A percentile compares a stretch with the other conserved stretches of the same genome.
phyloP scores from a whole-genome alignment of 2,113 vertebrate genomes.

The Alaudala cheleensis region DNA sequence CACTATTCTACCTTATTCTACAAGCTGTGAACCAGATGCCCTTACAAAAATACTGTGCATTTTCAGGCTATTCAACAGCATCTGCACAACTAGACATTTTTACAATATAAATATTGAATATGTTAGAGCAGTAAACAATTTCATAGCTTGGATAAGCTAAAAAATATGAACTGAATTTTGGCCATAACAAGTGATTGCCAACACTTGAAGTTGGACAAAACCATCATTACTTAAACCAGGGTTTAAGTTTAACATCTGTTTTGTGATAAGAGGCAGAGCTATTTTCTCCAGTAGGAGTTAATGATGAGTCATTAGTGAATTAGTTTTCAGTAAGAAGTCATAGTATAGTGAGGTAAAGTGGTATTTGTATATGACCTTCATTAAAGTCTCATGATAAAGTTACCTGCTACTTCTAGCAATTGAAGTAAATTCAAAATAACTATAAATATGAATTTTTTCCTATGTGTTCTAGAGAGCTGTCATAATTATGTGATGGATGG shows the following conservation, averaged over 20 bases:
- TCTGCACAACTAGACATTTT: neutral
- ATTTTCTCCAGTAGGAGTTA: neutral
- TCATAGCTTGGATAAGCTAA: neutral
- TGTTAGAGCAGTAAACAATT: neutral
- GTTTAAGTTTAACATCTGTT: neutral
- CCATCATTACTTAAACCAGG: neutral
- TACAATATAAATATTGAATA: neutral
- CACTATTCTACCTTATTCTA: neutral
- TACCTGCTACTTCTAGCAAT: neutral
- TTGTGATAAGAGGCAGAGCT: neutral
- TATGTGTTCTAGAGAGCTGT: neutral
- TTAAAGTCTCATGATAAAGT: neutral
- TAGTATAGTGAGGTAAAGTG: neutral
- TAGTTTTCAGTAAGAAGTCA: neutral
- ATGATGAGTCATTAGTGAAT: neutral
- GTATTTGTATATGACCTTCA: neutral
- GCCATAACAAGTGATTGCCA: neutral
- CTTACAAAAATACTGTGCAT: neutral
- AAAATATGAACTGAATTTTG: neutral
- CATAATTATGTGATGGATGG: neutral
- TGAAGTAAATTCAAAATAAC: neutral
- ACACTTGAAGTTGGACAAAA: neutral
- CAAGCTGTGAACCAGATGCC: neutral
- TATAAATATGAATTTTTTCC: neutral
- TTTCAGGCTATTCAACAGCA: neutral